phyloP scores from a whole-genome alignment of 2,113 vertebrate genomes.

The Forbesichthys agassizii region DNA sequence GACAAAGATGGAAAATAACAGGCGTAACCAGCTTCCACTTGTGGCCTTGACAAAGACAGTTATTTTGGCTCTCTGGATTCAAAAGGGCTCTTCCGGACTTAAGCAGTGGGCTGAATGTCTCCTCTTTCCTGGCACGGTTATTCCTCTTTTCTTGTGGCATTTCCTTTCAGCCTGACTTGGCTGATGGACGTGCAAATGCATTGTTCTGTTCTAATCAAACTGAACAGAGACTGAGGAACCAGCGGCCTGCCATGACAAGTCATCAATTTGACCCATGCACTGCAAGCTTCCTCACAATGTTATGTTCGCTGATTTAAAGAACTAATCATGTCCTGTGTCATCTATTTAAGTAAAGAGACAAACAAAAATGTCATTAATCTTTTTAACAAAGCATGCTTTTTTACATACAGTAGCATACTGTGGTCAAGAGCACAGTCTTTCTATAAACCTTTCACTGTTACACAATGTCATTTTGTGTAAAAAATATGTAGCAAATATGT shows the following conservation, averaged over 20 bases:
- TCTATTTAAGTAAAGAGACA: conserved; percentile 45
- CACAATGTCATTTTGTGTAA: neutral
- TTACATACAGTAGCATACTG: neutral
- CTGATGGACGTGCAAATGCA: conserved; percentile 30
- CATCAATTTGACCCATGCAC: conserved; percentile 52
- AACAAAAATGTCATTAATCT: conserved; percentile 25
- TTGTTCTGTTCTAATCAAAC: conserved; percentile 62
- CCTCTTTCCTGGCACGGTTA: conserved; percentile 55
- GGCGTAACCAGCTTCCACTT: conserved; percentile 52
- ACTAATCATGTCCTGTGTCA: conserved; percentile 50
- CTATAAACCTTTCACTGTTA: neutral
- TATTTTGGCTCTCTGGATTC: conserved; percentile 45
- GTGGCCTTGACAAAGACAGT: conserved; percentile 56
- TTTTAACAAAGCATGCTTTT: conserved; percentile 5
- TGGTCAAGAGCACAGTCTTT: neutral
- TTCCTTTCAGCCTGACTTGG: conserved; percentile 59
- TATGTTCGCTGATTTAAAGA: conserved; percentile 41
- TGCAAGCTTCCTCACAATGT: conserved; percentile 64
- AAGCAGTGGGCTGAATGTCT: conserved; percentile 41
- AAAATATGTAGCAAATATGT: too few relatives aligned
- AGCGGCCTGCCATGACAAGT: conserved; percentile 29
- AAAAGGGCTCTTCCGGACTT: conserved; percentile 57
- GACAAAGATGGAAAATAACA: conserved; percentile 62
- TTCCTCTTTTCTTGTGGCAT: conserved; percentile 51
- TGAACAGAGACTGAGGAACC: conserved; percentile 34